phyloP scores from a whole-genome alignment of 2,113 vertebrate species.

The Enhydra lutris region DNA sequence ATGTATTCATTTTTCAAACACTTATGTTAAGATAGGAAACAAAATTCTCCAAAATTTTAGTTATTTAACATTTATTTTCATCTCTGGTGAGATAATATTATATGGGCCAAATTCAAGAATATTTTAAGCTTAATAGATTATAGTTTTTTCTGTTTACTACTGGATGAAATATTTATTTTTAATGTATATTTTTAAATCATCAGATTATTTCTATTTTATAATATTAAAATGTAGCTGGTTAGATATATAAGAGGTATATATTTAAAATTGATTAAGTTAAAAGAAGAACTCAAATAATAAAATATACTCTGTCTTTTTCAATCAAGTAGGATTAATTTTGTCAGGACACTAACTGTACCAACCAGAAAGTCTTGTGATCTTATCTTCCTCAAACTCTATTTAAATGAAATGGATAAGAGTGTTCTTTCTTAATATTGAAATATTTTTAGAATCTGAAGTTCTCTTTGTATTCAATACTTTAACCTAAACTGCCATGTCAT shows the following conservation, averaged over 20 bases:
- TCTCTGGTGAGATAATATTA: background rate
- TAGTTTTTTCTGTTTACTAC: background rate
- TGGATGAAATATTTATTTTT: background rate
- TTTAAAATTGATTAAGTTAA: background rate
- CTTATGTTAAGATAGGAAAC: constrained; percentile 22
- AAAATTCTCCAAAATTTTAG: constrained; percentile 37
- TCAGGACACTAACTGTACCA: background rate
- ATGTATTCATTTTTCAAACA: constrained; percentile 68
- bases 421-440: background rate
- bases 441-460: background rate
- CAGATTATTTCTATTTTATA: background rate
- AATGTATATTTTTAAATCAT: background rate
- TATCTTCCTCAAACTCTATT: background rate
- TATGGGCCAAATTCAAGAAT: background rate
- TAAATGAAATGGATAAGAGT: background rate
- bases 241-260: background rate
- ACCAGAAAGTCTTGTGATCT: background rate
- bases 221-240: background rate
- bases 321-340: background rate
- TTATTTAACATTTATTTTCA: constrained; percentile 32
- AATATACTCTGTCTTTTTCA: background rate
- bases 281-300: background rate
- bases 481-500: background rate
- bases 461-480: background rate
- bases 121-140: background rate